Evolutionary conservation across 2,113 vertebrate species (phyloP).

Genomic region (Acanthisitta chloris): DNA sequence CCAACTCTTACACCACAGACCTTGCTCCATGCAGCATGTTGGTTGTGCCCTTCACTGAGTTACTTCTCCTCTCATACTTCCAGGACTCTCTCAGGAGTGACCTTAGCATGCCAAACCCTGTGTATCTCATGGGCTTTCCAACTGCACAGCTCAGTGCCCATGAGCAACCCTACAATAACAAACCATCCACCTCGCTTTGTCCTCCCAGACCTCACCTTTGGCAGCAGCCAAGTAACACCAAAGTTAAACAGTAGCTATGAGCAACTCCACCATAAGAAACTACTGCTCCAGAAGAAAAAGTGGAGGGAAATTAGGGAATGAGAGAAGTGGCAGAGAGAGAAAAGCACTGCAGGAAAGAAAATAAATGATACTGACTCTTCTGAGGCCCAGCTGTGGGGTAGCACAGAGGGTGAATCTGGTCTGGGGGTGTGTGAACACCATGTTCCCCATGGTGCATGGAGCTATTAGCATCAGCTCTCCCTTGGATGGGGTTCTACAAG

Average conservation of each 20-base stretch:
- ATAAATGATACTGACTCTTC: not conserved
- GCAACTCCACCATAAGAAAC: not conserved
- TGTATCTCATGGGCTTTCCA: not conserved
- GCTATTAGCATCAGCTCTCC: not conserved
- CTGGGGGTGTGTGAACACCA: not conserved
- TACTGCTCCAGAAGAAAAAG: not conserved
- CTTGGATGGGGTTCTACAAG: not conserved
- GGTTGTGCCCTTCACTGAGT: not conserved
- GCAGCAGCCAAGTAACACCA: not conserved
- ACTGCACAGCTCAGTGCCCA: slow-evolving; percentile 12
- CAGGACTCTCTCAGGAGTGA: not conserved
- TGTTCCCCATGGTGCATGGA: not conserved
- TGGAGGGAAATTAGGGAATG: not conserved
- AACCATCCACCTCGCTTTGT: not conserved
- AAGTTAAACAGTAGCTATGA: not conserved
- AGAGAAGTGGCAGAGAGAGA: not conserved
- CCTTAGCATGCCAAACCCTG: not conserved
- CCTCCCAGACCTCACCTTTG: not conserved
- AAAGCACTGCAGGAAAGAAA: not conserved
- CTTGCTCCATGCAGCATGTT: accelerated
- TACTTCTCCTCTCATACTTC: not conserved
- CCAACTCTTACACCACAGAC: not conserved
- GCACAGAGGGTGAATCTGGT: not conserved
- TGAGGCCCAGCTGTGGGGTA: not conserved
- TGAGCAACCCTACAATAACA: not conserved